Evolutionary conservation across 2,888 invertebrate genomes (phyloP).

Genomic region (Octodonta nipae): DNA sequence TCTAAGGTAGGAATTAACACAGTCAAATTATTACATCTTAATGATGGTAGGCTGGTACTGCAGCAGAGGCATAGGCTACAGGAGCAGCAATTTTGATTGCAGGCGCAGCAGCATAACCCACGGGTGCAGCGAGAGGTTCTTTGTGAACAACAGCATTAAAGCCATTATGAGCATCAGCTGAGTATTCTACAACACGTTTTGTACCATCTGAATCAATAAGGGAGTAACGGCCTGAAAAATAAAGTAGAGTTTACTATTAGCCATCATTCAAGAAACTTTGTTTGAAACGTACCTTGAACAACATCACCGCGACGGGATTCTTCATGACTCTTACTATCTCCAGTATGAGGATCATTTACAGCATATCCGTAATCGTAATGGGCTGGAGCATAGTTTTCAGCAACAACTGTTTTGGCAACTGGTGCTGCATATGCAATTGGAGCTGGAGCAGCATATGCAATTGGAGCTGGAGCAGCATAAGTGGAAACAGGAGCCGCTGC

Average conservation of each 20-base stretch:
- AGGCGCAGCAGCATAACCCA: slow-evolving; percentile 15
- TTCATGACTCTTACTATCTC: slow-evolving; percentile 45
- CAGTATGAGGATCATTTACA: slow-evolving; percentile 29
- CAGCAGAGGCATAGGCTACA: slow-evolving; percentile 3
- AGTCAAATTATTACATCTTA: too few relatives aligned
- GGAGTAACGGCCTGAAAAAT: slow-evolving; percentile 33
- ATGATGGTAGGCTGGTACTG: slow-evolving; percentile 6
- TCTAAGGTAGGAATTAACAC: too few relatives aligned
- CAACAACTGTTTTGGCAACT: slow-evolving; percentile 12
- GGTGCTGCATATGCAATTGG: too few relatives aligned
- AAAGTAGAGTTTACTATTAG: too few relatives aligned
- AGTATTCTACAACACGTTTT: slow-evolving; percentile 39
- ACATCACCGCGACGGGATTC: slow-evolving; percentile 45
- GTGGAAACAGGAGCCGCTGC: slow-evolving; percentile 11
- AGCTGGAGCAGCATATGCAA: slow-evolving; percentile 11
- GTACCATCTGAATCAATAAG: slow-evolving; percentile 41
- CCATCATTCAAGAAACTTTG: too few relatives aligned
- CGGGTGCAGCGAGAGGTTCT: slow-evolving; percentile 13
- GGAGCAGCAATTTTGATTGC: slow-evolving; percentile 12
- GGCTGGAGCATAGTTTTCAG: slow-evolving; percentile 20
- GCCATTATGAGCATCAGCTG: slow-evolving; percentile 39
- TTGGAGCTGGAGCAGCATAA: slow-evolving; percentile 19
- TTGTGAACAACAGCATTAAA: slow-evolving; percentile 42
- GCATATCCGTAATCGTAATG: slow-evolving; percentile 23
- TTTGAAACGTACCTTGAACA: slow-evolving; percentile 33